Evolutionary conservation across 35 echinoderm and acorn worm species (phyloP).

Genomic region (Chiridota heheva): DNA sequence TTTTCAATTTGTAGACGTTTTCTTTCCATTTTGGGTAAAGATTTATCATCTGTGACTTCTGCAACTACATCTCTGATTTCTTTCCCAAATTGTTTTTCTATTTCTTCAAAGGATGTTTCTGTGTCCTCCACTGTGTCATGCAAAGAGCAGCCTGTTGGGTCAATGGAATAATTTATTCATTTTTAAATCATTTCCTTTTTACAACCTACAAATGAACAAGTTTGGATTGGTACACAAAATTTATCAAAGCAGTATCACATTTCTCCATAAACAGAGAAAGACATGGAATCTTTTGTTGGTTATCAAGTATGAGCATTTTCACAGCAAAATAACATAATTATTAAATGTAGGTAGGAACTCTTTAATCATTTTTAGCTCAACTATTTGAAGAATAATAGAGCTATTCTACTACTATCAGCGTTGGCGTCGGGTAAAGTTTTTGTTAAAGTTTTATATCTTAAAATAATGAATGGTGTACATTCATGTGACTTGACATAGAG

Average conservation of each 20-base stretch:
- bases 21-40: constrained; percentile 78
- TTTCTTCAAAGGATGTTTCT: constrained; percentile 89
- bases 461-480: no score
- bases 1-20: constrained; percentile 84
- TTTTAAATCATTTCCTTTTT: no score
- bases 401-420: no score
- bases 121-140: constrained; percentile 99
- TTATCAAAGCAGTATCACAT: neutral
- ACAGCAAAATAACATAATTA: neutral
- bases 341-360: no score
- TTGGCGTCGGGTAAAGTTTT: no score
- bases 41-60: constrained; percentile 96
- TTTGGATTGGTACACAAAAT: neutral
- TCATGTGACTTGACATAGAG: no score
- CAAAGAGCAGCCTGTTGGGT: constrained; percentile 77
- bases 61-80: constrained; percentile 84
- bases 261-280: neutral
- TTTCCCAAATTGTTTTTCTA: constrained; percentile 87
- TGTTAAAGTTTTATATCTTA: no score
- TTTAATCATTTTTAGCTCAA: no score
- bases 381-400: no score
- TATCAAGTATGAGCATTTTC: neutral
- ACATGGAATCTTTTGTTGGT: neutral
- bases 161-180: neutral
- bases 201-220: no score